Conservation (phyloP, 2,797 vertebrate genomes). For the Rhabdomys pumilio region DNA sequence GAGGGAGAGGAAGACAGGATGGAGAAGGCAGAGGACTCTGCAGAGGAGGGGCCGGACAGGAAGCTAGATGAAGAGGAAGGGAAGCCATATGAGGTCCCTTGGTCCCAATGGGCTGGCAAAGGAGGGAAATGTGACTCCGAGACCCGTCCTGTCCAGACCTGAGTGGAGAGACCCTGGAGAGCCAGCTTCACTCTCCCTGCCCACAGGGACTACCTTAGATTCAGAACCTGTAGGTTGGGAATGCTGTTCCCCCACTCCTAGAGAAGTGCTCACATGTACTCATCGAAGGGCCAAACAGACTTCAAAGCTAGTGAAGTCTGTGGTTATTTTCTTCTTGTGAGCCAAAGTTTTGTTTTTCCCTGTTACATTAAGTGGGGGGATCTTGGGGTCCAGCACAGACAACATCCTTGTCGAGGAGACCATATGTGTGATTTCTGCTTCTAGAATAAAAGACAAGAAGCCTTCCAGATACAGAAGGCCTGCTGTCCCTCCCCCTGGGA, state of each 20-base stretch:
- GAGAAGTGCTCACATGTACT: background rate
- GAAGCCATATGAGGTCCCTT: background rate
- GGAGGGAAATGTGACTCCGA: accelerated
- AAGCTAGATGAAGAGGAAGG: background rate
- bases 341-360: background rate
- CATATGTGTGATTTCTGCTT: background rate
- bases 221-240: background rate
- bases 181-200: background rate
- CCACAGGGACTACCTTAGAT: constrained; percentile 1
- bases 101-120: background rate
- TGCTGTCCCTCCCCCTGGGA: background rate
- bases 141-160: background rate
- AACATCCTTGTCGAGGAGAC: background rate
- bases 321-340: background rate
- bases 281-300: background rate
- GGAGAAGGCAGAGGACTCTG: constrained; percentile 78
- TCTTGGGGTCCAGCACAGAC: background rate
- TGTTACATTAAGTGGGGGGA: background rate
- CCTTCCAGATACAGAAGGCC: background rate
- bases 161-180: background rate
- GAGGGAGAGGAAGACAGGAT: constrained; percentile 83
- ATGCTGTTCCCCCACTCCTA: too few relatives aligned
- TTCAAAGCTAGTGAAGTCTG: too few relatives aligned
- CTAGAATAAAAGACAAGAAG: background rate
- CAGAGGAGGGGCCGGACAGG: background rate